These are phyloP conservation scores for Harpalus rufipes DNA, from an alignment of 2,888 invertebrate genomes.

Conservation along the genomic window DNA sequence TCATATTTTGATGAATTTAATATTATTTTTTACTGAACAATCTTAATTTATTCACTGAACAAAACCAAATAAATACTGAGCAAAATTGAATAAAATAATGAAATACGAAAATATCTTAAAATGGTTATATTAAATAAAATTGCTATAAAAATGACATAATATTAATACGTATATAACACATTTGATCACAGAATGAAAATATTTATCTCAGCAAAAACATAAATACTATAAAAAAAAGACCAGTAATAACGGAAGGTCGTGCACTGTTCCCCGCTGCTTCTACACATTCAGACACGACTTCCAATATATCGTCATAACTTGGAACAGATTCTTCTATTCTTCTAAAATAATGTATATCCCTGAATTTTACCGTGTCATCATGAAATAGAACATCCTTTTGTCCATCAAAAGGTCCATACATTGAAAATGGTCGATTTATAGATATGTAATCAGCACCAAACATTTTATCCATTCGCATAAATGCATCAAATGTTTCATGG, in stretches of 20 bases:
- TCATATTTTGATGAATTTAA: no score
- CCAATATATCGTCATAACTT: constrained; percentile 53
- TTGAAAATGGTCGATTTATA: constrained; percentile 82
- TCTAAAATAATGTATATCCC: constrained; percentile 68
- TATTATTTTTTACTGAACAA: no score
- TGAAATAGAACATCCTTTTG: constrained; percentile 84
- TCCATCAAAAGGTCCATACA: constrained; percentile 85
- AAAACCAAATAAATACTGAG: not conserved
- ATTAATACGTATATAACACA: constrained; percentile 17
- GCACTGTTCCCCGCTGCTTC: constrained; percentile 1
- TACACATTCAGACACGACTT: constrained; percentile 52
- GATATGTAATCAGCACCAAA: constrained; percentile 83
- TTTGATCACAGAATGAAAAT: constrained; percentile 55
- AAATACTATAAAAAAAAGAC: constrained; percentile 57
- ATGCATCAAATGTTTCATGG: constrained; percentile 85
- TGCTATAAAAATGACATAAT: constrained; percentile 15
- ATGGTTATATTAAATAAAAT: constrained; percentile 47
- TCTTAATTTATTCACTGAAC: no score
- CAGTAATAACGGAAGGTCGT: constrained; percentile 10
- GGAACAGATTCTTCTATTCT: constrained; percentile 52
- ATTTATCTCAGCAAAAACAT: constrained; percentile 50
- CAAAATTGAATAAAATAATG: not conserved
- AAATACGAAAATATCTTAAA: not conserved
- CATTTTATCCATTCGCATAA: constrained; percentile 84
- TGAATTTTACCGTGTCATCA: constrained; percentile 77